Conservation (phyloP, 92 coral and sea anemone species). For the Heteractis magnifica region DNA sequence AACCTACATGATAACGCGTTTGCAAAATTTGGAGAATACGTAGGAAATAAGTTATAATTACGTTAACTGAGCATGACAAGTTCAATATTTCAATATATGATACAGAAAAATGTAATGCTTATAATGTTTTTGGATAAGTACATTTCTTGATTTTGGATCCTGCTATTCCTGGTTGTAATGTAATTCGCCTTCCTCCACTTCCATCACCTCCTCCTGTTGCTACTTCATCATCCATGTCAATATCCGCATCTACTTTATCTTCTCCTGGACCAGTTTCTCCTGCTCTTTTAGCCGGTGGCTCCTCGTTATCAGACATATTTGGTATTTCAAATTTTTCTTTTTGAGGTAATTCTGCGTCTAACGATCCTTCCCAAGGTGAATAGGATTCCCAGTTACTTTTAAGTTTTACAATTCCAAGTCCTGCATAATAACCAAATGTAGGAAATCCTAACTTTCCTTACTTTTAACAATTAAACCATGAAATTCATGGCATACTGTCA, state of each 20-base stretch:
- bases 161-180: neutral
- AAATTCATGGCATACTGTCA: too few species aligned
- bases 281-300: neutral
- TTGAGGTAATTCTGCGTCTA: too few species aligned
- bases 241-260: neutral
- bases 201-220: neutral
- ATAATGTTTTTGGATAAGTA: neutral
- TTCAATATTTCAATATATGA: too few species aligned
- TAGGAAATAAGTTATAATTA: too few species aligned
- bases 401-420: neutral
- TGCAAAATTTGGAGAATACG: too few species aligned
- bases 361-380: conserved; percentile 5
- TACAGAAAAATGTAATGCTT: too few species aligned
- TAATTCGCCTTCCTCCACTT: neutral
- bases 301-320: neutral
- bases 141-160: neutral
- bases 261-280: too few species aligned
- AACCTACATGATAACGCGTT: too few species aligned
- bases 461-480: too few species aligned
- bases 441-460: too few species aligned
- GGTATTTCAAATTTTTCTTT: neutral
- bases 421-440: neutral
- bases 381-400: neutral
- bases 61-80: too few species aligned
- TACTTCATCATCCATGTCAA: neutral